These are phyloP conservation scores for Hyperoodon ampullatus DNA, from an alignment of 2,113 vertebrate genomes.

Conservation along the genomic window DNA sequence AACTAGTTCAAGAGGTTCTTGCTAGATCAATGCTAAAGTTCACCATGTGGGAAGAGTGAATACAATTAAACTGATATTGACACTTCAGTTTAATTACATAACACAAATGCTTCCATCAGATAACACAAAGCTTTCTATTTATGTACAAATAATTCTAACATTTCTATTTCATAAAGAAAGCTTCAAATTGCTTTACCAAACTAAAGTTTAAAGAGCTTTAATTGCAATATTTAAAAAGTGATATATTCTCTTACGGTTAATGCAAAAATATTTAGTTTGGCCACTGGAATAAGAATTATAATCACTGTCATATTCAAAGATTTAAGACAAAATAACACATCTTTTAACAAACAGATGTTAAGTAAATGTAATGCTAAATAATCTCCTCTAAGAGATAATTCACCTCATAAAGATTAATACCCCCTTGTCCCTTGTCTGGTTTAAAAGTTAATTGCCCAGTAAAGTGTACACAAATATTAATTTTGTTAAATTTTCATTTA, in stretches of 20 bases:
- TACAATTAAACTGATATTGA: slow-evolving; percentile 72
- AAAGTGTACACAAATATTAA: background rate
- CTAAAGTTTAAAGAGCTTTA: background rate
- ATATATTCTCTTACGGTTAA: background rate
- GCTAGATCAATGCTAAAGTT: slow-evolving; percentile 57
- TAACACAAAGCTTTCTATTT: slow-evolving; percentile 51
- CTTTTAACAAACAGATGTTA: background rate
- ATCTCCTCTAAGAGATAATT: background rate
- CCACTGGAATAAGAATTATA: background rate
- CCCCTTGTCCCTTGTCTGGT: background rate
- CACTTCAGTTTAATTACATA: slow-evolving; percentile 72
- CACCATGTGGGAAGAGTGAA: slow-evolving; percentile 39
- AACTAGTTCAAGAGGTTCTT: slow-evolving; percentile 51
- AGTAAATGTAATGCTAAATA: background rate
- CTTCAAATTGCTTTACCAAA: slow-evolving; percentile 1
- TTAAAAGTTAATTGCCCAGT: background rate
- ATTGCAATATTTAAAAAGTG: background rate
- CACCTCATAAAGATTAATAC: background rate
- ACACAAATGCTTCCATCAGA: slow-evolving; percentile 50
- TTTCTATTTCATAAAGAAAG: background rate
- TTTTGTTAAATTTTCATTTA: background rate
- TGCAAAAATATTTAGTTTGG: slow-evolving; percentile 22
- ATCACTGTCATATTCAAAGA: background rate
- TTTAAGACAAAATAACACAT: background rate
- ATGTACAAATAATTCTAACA: slow-evolving; percentile 9